These are phyloP conservation scores for Chiloscyllium plagiosum DNA, from an alignment of 2,113 vertebrate genomes.

Conservation along the genomic window DNA sequence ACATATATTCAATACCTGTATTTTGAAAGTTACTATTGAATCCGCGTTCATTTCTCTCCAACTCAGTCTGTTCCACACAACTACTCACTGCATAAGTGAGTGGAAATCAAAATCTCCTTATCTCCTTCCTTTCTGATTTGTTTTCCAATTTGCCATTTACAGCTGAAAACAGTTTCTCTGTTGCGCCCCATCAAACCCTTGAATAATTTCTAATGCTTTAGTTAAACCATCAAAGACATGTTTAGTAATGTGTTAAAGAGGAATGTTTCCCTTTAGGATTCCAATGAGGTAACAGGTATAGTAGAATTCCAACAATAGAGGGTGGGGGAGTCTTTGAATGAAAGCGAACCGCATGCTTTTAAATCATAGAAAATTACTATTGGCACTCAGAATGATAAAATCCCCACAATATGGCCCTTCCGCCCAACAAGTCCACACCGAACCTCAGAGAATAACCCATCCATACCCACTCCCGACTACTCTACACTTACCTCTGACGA, in stretches of 20 bases:
- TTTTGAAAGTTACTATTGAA: neutral
- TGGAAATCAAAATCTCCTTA: neutral
- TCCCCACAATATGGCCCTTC: too few relatives aligned
- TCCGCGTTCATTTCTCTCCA: neutral
- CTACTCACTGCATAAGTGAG: neutral
- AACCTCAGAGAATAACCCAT: too few relatives aligned
- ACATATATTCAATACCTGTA: neutral
- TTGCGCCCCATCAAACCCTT: too few relatives aligned
- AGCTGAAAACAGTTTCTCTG: too few relatives aligned
- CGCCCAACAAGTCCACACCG: too few relatives aligned
- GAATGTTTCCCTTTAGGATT: neutral
- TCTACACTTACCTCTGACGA: too few relatives aligned
- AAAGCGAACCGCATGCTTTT: neutral
- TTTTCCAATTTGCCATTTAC: neutral
- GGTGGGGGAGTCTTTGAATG: neutral
- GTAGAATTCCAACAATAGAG: too few relatives aligned
- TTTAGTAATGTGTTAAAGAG: neutral
- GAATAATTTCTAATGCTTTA: neutral
- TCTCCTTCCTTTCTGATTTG: neutral
- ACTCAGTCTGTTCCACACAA: neutral
- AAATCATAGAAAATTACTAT: neutral
- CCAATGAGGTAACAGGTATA: neutral
- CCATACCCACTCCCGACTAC: too few relatives aligned
- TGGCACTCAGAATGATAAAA: neutral
- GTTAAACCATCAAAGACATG: neutral